phyloP scores from a whole-genome alignment of 2,888 invertebrate genomes.

The Hirtodrosophila histrioides region DNA sequence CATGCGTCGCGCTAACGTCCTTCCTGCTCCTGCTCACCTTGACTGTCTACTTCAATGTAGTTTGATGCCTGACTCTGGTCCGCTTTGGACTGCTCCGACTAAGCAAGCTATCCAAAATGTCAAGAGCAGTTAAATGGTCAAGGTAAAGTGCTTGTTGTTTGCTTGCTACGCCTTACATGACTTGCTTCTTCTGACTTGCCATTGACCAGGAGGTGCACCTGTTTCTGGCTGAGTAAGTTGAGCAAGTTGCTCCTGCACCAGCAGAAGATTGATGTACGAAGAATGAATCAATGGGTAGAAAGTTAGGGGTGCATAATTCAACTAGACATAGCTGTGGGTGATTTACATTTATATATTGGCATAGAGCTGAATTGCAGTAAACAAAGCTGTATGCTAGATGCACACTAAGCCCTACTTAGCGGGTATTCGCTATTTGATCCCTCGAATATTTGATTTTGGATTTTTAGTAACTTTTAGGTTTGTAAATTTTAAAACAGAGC shows the following conservation, averaged over 20 bases:
- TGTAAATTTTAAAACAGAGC: too few relatives aligned
- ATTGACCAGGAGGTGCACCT: constrained; percentile 2
- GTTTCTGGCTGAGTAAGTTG: background rate
- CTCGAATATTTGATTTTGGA: too few relatives aligned
- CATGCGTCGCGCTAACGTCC: constrained; percentile 22
- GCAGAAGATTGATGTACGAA: background rate
- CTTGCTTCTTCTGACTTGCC: constrained; percentile 7
- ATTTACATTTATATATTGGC: constrained; percentile 1
- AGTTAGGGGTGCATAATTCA: constrained; percentile 48
- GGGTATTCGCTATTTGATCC: too few relatives aligned
- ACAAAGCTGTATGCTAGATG: constrained; percentile 1
- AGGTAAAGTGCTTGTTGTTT: constrained; percentile 35
- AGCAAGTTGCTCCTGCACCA: too few relatives aligned
- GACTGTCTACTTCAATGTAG: constrained; percentile 19
- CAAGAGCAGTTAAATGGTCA: constrained; percentile 64
- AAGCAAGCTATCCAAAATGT: constrained; percentile 40
- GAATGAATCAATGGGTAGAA: constrained; percentile 2
- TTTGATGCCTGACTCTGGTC: constrained; percentile 15
- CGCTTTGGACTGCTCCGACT: background rate
- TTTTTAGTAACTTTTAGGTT: too few relatives aligned
- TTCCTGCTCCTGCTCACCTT: constrained; percentile 8
- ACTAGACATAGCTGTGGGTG: constrained; percentile 20
- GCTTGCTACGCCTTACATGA: constrained; percentile 2
- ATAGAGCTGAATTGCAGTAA: background rate
- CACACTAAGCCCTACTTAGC: too few relatives aligned